Evolutionary conservation across 2,888 invertebrate genomes (phyloP).

Genomic region (Eucriotettix oculatus): DNA sequence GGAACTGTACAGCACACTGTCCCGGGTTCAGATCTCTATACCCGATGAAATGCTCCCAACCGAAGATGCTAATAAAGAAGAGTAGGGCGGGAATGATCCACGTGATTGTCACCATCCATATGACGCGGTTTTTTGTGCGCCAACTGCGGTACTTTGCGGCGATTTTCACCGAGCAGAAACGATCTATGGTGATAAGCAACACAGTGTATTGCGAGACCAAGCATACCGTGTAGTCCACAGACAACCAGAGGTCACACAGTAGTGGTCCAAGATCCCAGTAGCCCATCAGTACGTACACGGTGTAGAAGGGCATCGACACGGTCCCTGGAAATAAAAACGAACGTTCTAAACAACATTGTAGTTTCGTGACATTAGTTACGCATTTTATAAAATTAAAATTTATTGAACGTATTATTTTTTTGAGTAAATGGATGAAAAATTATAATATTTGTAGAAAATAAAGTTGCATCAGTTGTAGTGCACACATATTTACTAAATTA

Average conservation of each 20-base stretch:
- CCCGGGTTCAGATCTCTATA: slow-evolving; percentile 72
- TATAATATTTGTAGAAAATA: too few species aligned
- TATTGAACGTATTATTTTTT: too few species aligned
- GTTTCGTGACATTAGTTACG: too few species aligned
- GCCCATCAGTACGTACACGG: slow-evolving; percentile 89
- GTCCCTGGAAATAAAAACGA: slow-evolving; percentile 45
- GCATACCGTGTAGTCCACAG: slow-evolving; percentile 97
- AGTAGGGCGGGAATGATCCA: slow-evolving; percentile 93
- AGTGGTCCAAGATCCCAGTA: slow-evolving; percentile 94
- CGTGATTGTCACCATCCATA: slow-evolving; percentile 84
- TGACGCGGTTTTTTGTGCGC: slow-evolving; percentile 84
- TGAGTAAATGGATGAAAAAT: too few species aligned
- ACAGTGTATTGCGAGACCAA: slow-evolving; percentile 98
- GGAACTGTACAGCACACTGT: slow-evolving; percentile 91
- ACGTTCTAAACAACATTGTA: too few species aligned
- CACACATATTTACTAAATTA: too few species aligned
- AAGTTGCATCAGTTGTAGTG: too few species aligned
- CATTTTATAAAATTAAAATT: too few species aligned
- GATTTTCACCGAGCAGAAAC: slow-evolving; percentile 97
- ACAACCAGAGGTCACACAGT: slow-evolving; percentile 94
- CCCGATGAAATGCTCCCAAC: slow-evolving; percentile 97
- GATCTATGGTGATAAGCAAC: slow-evolving; percentile 91
- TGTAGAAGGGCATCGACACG: slow-evolving; percentile 97
- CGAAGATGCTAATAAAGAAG: slow-evolving; percentile 96
- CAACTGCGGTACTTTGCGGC: slow-evolving; percentile 94